Conservation (phyloP, 2,888 invertebrate species). For the Eledone cirrhosa region DNA sequence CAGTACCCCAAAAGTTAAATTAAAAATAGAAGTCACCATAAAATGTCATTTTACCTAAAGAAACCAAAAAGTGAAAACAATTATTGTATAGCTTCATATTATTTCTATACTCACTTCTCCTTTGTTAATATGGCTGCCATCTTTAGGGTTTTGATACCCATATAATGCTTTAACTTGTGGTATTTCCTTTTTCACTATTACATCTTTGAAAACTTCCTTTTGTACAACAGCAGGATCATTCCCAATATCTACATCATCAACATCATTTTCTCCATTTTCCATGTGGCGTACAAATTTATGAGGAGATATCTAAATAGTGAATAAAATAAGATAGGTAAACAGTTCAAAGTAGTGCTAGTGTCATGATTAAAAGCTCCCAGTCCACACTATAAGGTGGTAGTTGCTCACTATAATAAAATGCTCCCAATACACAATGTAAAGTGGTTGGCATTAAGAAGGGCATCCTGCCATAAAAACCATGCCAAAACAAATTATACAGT, state of each 20-base stretch:
- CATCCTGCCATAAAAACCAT: no score
- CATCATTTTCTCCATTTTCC: constrained; percentile 53
- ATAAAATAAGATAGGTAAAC: neutral
- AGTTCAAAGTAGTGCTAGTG: no score
- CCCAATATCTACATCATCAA: constrained; percentile 77
- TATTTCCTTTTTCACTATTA: constrained; percentile 84
- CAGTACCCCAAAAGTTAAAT: no score
- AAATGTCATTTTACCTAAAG: no score
- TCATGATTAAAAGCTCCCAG: no score
- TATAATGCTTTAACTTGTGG: constrained; percentile 84
- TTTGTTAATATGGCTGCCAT: constrained; percentile 87
- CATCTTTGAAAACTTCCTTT: constrained; percentile 83
- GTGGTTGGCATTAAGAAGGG: no score
- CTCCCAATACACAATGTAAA: no score
- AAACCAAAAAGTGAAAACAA: neutral
- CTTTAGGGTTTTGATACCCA: constrained; percentile 83
- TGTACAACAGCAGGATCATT: constrained; percentile 87
- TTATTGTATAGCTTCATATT: no score
- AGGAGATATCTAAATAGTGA: constrained; percentile 57
- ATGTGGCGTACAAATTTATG: constrained; percentile 60
- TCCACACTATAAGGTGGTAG: no score
- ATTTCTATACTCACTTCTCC: constrained; percentile 74
- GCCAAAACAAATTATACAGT: no score
- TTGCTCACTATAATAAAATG: no score
- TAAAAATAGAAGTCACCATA: no score